These are phyloP conservation scores for Pao palembangensis DNA, from an alignment of 2,113 vertebrate genomes.

Conservation along the genomic window DNA sequence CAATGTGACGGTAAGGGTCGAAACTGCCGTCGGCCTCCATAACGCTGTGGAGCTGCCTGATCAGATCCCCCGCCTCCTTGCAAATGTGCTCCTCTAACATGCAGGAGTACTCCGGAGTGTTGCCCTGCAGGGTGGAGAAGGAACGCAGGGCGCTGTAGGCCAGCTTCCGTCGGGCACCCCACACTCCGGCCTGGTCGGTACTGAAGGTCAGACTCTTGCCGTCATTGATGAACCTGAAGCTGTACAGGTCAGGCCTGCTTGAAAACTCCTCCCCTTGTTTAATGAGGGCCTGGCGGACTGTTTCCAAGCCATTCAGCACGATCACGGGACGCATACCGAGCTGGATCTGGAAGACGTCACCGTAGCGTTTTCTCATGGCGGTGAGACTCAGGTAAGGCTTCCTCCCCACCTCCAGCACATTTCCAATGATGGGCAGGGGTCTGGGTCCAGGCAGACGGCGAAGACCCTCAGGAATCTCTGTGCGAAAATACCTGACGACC, in stretches of 20 bases:
- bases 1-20: conserved; percentile 79
- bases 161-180: conserved; percentile 75
- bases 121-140: conserved; percentile 62
- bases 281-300: conserved; percentile 82
- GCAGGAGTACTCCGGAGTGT: conserved; percentile 61
- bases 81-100: conserved; percentile 78
- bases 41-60: conserved; percentile 64
- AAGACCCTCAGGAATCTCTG: conserved; percentile 76
- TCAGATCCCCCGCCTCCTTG: conserved; percentile 75
- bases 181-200: conserved; percentile 66
- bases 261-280: conserved; percentile 86
- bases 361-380: conserved; percentile 79
- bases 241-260: conserved; percentile 82
- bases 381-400: conserved; percentile 80
- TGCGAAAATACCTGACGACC: conserved; percentile 58
- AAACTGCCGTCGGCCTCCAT: conserved; percentile 74
- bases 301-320: conserved; percentile 82
- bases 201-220: conserved; percentile 82
- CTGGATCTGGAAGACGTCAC: conserved; percentile 81
- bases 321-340: conserved; percentile 84
- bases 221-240: conserved; percentile 59
- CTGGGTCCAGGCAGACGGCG: conserved; percentile 80
- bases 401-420: conserved; percentile 75
- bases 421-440: conserved; percentile 82
- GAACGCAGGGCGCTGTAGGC: conserved; percentile 78